phyloP scores from a whole-genome alignment of 1,140 invertebrate genomes.

The Papilio glaucus region DNA sequence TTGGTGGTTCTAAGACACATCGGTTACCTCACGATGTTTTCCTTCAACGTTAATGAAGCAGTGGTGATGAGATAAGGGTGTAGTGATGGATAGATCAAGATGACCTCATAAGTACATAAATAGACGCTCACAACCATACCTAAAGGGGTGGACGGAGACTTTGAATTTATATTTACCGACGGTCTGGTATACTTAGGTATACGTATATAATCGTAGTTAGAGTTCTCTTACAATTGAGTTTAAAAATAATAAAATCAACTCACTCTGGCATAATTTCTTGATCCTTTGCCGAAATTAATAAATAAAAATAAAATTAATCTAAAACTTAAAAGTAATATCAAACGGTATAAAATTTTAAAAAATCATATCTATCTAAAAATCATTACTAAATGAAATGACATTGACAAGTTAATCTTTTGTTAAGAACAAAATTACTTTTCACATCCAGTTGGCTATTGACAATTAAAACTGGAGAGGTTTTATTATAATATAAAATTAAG shows the following conservation, averaged over 20 bases:
- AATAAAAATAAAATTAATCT: conserved; percentile 66
- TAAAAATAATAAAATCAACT: conserved; percentile 45
- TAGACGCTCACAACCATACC: no score
- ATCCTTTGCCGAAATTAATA: conserved; percentile 50
- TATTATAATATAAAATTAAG: neutral
- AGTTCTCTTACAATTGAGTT: neutral
- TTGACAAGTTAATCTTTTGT: conserved; percentile 45
- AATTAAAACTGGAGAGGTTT: conserved; percentile 32
- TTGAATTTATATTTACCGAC: no score
- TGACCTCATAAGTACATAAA: no score
- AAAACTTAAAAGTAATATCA: conserved; percentile 66
- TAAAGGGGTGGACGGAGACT: no score
- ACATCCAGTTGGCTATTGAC: conserved; percentile 42
- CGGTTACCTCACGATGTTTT: no score
- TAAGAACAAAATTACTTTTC: conserved; percentile 44
- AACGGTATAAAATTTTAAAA: conserved; percentile 74
- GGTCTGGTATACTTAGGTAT: no score
- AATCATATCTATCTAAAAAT: conserved; percentile 69
- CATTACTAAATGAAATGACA: conserved; percentile 63
- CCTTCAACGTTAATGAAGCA: no score
- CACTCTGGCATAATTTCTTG: conserved; percentile 73
- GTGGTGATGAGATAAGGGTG: no score
- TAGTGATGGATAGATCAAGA: no score
- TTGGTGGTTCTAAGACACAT: no score
- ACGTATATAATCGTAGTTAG: no score